Evolutionary conservation across 2,797 vertebrate genomes (phyloP), one percentile per base, ranked within the genome.

Genomic region (Perodicticus potto): DNA sequence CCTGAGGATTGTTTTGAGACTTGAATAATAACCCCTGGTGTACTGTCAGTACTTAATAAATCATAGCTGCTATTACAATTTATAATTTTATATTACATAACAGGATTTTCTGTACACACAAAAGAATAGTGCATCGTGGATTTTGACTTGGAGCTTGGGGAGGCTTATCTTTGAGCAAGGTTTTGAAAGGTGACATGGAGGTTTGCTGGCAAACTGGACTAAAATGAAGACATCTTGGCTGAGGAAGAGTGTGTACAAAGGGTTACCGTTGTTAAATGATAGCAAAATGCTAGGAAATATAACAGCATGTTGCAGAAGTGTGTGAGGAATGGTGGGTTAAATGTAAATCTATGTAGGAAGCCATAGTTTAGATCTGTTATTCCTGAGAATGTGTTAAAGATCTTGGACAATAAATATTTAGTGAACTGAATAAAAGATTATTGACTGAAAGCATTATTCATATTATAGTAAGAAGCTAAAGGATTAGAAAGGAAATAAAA

Each of bases 1-100:
- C 45, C 5, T 82, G 82, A 94, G 34, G 22, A 53, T 73, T 80
- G 7, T 85, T 91, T 96, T 69, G 67, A 72, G 25, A 93, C 87
- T 76, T 70, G 55, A 67, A 23, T 73, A 89, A 29, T 94, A 76
- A 74, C 65, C 87, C n/a, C 63, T 91, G 67, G 43, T 32, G 55
- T 95, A 67, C 69, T 88, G 55, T 90, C 45, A 40, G n/a, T 57
- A 43, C 55, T 94, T 85, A 53, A 61, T 84, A n/a, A 78, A 43
- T 73, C 29, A 37, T 55, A 89, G 22, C 45, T 53, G 16, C n/a
- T 86, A n/a, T 83, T 89, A 89, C 55, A 34, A 80, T 65, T 78
- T 86, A 61, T 86, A 86, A 76, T 76, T 92, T 89, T 83, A 83
- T 80, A 10, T 80, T 86, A 61, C 11, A 14, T 89, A 53, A 43